These are phyloP conservation scores for Triplophysa rosa DNA, from an alignment of 2,113 vertebrate genomes.

Conservation along the genomic window DNA sequence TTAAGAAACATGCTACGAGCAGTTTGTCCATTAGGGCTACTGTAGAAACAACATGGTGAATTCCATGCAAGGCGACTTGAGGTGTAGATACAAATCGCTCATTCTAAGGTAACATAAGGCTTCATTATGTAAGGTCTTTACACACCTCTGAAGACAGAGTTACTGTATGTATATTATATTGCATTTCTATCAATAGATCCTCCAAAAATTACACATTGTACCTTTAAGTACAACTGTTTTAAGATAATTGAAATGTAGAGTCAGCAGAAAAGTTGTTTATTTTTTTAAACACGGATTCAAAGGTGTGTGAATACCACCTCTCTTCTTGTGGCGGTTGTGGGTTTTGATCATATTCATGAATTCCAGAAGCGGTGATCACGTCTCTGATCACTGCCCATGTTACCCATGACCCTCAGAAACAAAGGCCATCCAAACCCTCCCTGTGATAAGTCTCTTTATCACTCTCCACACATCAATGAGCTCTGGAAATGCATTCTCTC, in stretches of 20 bases:
- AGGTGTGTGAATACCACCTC: not conserved
- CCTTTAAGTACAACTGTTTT: not conserved
- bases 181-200: no score
- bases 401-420: constrained; percentile 22
- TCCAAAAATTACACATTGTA: no score
- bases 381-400: constrained; percentile 1
- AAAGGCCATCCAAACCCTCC: constrained; percentile 31
- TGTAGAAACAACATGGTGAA: no score
- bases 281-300: not conserved
- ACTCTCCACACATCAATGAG: constrained; percentile 39
- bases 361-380: constrained; percentile 18
- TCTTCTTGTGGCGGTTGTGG: not conserved
- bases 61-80: no score
- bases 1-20: no score
- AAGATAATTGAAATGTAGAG: not conserved
- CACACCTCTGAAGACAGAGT: no score
- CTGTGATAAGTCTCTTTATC: constrained; percentile 41
- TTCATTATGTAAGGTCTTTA: no score
- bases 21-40: no score
- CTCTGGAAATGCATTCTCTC: constrained; percentile 38
- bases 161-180: no score
- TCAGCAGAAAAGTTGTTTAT: not conserved
- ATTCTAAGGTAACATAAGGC: no score
- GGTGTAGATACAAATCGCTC: no score
- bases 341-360: constrained; percentile 28